These are phyloP conservation scores for Amphimedon queenslandica DNA, from an alignment of 37 sponge, comb jelly and placozoan species.

Conservation along the genomic window DNA sequence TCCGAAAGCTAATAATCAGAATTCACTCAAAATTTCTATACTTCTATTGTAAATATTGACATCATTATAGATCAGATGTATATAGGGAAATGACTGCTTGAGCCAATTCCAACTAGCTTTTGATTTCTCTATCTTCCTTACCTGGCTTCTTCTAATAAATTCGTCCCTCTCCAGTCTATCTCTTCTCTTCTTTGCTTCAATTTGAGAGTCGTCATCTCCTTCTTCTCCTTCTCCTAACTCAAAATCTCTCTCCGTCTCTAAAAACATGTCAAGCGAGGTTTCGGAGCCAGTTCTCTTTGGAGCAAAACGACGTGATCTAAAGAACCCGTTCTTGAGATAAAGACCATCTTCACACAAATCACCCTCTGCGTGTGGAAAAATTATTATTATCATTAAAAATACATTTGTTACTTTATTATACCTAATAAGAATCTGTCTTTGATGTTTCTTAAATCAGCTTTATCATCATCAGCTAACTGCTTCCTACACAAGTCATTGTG, in stretches of 20 bases:
- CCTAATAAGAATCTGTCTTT: conserved; percentile 81
- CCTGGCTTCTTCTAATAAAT: conserved; percentile 49
- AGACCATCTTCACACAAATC: conserved; percentile 85
- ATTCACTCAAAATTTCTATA: not conserved
- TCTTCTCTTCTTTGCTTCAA: conserved; percentile 47
- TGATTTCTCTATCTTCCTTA: no score
- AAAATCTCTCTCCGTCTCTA: conserved; percentile 26
- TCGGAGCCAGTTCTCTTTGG: conserved; percentile 64
- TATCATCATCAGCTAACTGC: conserved; percentile 72
- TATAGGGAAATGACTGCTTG: no score
- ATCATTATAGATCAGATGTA: not conserved
- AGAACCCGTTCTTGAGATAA: conserved; percentile 74
- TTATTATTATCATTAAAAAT: not conserved
- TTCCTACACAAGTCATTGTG: conserved; percentile 42
- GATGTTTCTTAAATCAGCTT: conserved; percentile 58
- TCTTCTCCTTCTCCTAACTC: conserved; percentile 18
- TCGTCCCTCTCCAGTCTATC: conserved; percentile 78
- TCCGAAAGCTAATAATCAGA: no score
- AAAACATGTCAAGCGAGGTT: conserved; percentile 73
- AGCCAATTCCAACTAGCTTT: no score
- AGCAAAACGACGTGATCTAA: conserved; percentile 73
- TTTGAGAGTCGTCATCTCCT: conserved; percentile 28
- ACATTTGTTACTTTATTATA: not conserved
- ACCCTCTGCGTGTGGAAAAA: conserved; percentile 40
- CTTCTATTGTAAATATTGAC: not conserved